Conservation (phyloP, 1,140 invertebrate genomes). For the Arctopsyche grandis region DNA sequence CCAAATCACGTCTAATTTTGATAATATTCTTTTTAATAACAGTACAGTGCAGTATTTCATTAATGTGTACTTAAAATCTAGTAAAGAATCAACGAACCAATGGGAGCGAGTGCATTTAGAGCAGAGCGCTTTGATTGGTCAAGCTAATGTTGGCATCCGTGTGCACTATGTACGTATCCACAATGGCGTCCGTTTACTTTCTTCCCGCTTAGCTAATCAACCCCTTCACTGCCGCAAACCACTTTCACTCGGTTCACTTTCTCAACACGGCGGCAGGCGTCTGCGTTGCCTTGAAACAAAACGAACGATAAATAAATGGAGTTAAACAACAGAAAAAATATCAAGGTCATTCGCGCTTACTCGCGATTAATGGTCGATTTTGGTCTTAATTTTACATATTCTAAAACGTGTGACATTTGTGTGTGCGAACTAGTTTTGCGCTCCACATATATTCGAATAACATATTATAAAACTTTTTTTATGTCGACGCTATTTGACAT, state of each 20-base stretch:
- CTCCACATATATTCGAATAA: no score
- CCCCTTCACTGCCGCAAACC: conserved; percentile 37
- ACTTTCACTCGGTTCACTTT: conserved; percentile 43
- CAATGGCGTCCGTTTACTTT: conserved; percentile 14
- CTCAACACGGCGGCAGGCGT: background rate
- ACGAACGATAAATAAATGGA: background rate
- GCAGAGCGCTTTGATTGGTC: no score
- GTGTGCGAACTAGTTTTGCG: background rate
- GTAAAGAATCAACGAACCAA: no score
- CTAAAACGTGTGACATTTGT: conserved; percentile 4
- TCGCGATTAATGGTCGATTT: background rate
- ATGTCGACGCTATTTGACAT: no score
- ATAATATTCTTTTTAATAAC: no score
- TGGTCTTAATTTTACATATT: background rate
- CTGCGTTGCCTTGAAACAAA: conserved; percentile 21
- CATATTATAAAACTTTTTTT: no score
- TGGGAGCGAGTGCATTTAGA: no score
- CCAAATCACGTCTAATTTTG: no score
- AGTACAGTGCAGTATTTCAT: no score
- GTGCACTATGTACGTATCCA: no score
- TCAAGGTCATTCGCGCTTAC: conserved; percentile 17
- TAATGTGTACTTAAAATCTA: no score
- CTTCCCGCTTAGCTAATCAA: conserved; percentile 36
- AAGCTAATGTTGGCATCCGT: no score
- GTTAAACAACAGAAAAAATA: background rate